phyloP scores from a whole-genome alignment of 2,888 invertebrate genomes.

The Dilophus febrilis region DNA sequence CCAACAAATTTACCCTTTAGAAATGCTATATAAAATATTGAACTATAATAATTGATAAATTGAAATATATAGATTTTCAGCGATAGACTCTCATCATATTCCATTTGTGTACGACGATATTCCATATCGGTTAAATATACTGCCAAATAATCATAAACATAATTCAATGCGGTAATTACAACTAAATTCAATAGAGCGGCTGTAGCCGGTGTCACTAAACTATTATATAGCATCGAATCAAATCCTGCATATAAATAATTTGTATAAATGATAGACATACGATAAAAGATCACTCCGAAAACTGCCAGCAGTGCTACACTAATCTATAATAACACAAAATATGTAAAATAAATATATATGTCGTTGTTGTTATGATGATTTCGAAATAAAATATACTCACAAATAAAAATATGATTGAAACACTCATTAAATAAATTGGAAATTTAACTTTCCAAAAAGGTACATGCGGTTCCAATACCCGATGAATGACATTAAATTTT shows the following conservation, averaged over 20 bases:
- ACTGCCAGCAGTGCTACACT: constrained; percentile 53
- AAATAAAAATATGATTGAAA: constrained; percentile 38
- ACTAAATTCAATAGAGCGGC: constrained; percentile 62
- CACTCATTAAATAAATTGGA: constrained; percentile 51
- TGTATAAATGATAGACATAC: constrained; percentile 46
- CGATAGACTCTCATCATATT: constrained; percentile 73
- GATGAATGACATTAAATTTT: constrained; percentile 37
- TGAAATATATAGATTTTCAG: constrained; percentile 76
- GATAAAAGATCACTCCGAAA: constrained; percentile 59
- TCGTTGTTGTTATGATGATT: background rate
- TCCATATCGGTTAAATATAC: constrained; percentile 55
- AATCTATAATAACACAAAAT: constrained; percentile 33
- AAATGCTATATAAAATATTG: constrained; percentile 71
- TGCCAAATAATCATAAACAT: constrained; percentile 46
- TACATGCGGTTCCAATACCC: constrained; percentile 49
- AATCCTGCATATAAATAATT: constrained; percentile 35
- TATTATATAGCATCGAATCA: constrained; percentile 35
- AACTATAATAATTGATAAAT: constrained; percentile 79
- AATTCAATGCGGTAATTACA: constrained; percentile 59
- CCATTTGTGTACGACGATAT: constrained; percentile 61
- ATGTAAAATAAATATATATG: background rate
- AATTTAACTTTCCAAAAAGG: constrained; percentile 61
- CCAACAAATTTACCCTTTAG: constrained; percentile 64
- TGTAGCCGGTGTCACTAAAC: constrained; percentile 53
- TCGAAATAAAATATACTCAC: constrained; percentile 14